These are phyloP conservation scores for Callorhinus ursinus DNA, from an alignment of 2,113 vertebrate species.

Conservation along the genomic window DNA sequence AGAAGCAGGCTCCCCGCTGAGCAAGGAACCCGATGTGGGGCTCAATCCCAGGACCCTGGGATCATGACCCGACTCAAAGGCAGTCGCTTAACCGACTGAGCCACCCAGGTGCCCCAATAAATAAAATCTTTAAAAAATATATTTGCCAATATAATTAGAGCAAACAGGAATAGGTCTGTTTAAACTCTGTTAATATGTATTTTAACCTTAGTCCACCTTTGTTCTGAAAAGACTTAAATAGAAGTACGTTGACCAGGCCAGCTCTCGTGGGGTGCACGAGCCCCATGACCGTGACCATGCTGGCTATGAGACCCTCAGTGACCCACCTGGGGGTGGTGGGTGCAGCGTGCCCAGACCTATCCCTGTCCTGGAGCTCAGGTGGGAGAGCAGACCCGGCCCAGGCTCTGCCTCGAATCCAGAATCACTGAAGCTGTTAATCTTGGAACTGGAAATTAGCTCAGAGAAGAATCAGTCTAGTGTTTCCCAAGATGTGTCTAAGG, in stretches of 20 bases:
- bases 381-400: not conserved
- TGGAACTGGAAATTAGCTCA: not conserved
- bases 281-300: not conserved
- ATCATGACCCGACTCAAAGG: too few species aligned
- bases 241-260: not conserved
- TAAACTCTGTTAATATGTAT: not conserved
- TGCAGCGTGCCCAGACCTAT: not conserved
- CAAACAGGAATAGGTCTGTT: not conserved
- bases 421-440: not conserved
- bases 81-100: too few species aligned
- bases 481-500: not conserved
- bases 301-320: not conserved
- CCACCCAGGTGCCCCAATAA: too few species aligned
- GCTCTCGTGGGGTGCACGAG: not conserved
- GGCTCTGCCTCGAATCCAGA: too few species aligned
- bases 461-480: not conserved
- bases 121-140: not conserved
- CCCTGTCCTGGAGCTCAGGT: fast-evolving
- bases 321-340: not conserved
- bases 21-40: too few species aligned
- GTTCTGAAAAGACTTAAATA: not conserved
- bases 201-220: not conserved
- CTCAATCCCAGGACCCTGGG: too few species aligned
- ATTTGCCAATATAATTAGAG: not conserved
- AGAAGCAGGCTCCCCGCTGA: too few species aligned